Conservation (phyloP, 23 tunicate species). For the Clavelina lepadiformis region DNA sequence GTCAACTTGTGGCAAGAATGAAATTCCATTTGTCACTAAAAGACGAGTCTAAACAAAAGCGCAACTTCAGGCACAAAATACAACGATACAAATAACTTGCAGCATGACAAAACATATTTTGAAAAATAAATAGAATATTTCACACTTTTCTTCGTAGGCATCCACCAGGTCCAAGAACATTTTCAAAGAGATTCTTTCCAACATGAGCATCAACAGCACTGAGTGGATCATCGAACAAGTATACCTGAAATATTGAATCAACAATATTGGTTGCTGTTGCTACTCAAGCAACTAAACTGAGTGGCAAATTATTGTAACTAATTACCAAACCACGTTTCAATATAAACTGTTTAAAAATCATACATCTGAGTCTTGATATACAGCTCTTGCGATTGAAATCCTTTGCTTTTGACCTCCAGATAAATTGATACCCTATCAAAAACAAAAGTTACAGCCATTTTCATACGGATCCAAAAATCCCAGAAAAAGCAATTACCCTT, state of each 20-base stretch:
- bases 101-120: no score
- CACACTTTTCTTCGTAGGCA: conserved; percentile 67
- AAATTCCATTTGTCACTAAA: conserved; percentile 76
- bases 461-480: no score
- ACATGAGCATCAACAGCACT: conserved; percentile 99
- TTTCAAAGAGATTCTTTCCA: conserved; percentile 84
- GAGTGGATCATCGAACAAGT: conserved; percentile 94
- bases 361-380: conserved; percentile 93
- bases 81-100: no score
- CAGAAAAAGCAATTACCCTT: no score
- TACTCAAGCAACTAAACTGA: neutral
- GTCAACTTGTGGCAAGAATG: conserved; percentile 85
- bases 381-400: conserved; percentile 97
- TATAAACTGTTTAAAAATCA: neutral
- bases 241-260: conserved; percentile 63
- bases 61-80: neutral
- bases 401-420: conserved; percentile 99
- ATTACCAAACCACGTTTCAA: neutral
- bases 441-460: no score
- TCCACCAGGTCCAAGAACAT: conserved; percentile 90
- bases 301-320: neutral
- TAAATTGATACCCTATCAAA: conserved; percentile 96
- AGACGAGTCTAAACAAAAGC: conserved; percentile 79
- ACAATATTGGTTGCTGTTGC: no score
- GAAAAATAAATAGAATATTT: no score